Evolutionary conservation across 2,113 vertebrate species (phyloP).

Genomic region (Stigmatopora argus): DNA sequence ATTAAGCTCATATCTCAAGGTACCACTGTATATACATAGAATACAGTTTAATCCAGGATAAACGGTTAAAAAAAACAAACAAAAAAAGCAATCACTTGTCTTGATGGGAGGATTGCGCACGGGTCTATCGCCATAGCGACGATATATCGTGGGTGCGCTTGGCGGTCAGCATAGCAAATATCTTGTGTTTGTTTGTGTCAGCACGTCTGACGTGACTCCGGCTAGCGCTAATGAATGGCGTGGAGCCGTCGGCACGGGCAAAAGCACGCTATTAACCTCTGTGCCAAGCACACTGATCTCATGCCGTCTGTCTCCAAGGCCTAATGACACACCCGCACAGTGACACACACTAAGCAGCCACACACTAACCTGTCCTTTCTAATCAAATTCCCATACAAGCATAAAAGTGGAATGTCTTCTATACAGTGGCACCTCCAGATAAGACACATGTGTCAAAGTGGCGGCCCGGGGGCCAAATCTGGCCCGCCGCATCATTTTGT

Average conservation of each 20-base stretch:
- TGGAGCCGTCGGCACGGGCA: constrained; percentile 64
- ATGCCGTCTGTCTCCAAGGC: constrained; percentile 57
- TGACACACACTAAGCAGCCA: constrained; percentile 17
- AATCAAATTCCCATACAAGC: constrained; percentile 63
- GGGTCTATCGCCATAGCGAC: no score
- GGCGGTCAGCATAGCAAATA: neutral
- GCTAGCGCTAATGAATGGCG: constrained; percentile 61
- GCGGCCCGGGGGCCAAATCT: no score
- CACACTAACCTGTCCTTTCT: constrained; percentile 54
- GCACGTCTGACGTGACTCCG: constrained; percentile 16
- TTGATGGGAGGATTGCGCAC: no score
- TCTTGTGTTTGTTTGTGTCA: neutral
- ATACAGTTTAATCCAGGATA: no score
- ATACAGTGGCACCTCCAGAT: constrained; percentile 16
- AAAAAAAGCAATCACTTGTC: no score
- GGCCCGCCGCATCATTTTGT: no score
- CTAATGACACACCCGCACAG: constrained; percentile 57
- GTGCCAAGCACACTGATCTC: constrained; percentile 61
- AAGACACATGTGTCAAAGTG: no score
- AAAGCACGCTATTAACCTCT: constrained; percentile 70
- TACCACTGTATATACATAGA: no score
- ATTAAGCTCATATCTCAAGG: no score
- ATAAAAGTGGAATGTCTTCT: constrained; percentile 62
- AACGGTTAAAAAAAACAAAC: no score
- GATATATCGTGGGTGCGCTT: no score